phyloP scores from a whole-genome alignment of 2,888 invertebrate genomes.

The Coenonympha glycerion region DNA sequence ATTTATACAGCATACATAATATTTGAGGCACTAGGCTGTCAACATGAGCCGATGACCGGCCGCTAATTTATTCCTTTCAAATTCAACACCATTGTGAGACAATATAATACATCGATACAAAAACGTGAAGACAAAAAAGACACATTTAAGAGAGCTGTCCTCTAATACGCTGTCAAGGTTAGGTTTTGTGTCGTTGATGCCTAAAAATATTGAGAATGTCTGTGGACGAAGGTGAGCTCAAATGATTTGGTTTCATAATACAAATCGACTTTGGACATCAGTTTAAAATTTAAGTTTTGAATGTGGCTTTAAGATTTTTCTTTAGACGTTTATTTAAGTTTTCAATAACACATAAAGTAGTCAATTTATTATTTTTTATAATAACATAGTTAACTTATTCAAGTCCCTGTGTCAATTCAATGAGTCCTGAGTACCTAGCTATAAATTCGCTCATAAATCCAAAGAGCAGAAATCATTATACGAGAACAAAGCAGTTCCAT shows the following conservation, averaged over 20 bases:
- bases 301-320: too few species aligned
- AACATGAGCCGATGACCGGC: constrained; percentile 42
- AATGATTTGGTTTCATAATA: not conserved
- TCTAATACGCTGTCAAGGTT: constrained; percentile 46
- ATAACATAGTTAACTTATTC: too few species aligned
- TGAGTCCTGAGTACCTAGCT: too few species aligned
- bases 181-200: constrained; percentile 31
- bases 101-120: constrained; percentile 60
- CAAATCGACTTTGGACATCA: too few species aligned
- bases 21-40: constrained; percentile 3
- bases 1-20: not conserved
- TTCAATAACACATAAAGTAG: too few species aligned
- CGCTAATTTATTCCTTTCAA: constrained; percentile 67
- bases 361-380: too few species aligned
- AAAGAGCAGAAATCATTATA: constrained; percentile 15
- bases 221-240: constrained; percentile 25
- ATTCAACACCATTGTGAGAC: constrained; percentile 55
- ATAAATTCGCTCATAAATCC: constrained; percentile 17
- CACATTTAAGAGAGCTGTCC: constrained; percentile 40
- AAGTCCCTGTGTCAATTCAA: too few species aligned
- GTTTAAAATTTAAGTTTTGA: too few species aligned
- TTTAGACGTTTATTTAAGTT: too few species aligned
- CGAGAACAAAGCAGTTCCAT: constrained; percentile 17
- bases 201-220: constrained; percentile 45
- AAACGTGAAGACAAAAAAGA: constrained; percentile 52